Conservation (phyloP, 2,888 invertebrate genomes). For the Amitus sp. region DNA sequence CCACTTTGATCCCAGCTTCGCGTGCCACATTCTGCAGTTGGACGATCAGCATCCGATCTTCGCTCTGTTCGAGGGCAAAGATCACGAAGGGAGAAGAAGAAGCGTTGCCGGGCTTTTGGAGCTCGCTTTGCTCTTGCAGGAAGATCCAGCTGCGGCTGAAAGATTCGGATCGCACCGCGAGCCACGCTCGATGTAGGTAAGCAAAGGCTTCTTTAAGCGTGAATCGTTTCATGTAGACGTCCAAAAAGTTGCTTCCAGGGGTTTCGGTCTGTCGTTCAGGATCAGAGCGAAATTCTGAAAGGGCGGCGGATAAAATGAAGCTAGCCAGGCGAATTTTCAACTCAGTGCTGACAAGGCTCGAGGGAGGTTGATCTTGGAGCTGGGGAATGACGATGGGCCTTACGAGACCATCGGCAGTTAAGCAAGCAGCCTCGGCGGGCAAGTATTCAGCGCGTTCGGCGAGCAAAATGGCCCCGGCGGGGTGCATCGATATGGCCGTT, state of each 20-base stretch:
- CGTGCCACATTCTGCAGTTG: constrained; percentile 48
- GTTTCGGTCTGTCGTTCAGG: constrained; percentile 2
- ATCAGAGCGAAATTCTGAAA: constrained; percentile 32
- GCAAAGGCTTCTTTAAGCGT: constrained; percentile 66
- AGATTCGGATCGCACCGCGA: constrained; percentile 63
- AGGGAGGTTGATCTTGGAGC: constrained; percentile 48
- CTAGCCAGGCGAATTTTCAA: constrained; percentile 61
- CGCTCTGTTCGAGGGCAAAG: constrained; percentile 26
- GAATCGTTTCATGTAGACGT: constrained; percentile 48
- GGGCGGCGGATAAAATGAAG: constrained; percentile 45
- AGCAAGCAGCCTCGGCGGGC: constrained; percentile 58
- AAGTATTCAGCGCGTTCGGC: constrained; percentile 62
- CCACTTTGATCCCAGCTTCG: constrained; percentile 50
- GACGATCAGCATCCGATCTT: constrained; percentile 38
- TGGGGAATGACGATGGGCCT: constrained; percentile 52
- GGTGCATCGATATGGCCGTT: constrained; percentile 65
- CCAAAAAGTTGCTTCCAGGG: constrained; percentile 17
- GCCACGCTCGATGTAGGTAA: constrained; percentile 66
- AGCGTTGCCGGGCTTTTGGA: background rate
- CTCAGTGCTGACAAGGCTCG: constrained; percentile 59
- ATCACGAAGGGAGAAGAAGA: constrained; percentile 10
- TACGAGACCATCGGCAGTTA: constrained; percentile 61
- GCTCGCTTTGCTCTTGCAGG: constrained; percentile 47
- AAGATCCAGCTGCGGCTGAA: constrained; percentile 62
- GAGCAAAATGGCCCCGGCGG: constrained; percentile 62